A percentile compares a stretch with the other conserved stretches of the same genome.
phyloP scores from a whole-genome alignment of 2,888 invertebrate species.

The Ormia ochracea region DNA sequence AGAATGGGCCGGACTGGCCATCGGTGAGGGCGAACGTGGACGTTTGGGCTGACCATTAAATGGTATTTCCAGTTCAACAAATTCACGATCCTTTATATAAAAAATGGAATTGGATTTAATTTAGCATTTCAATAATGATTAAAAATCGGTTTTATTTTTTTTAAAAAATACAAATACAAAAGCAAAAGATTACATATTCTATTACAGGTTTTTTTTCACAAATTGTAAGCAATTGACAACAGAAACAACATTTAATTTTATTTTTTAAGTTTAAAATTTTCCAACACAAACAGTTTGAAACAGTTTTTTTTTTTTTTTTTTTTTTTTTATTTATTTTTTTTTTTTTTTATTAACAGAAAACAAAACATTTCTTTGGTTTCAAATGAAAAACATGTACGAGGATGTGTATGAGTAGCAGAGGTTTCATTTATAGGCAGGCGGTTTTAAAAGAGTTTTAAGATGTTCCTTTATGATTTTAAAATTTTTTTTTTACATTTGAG shows the following conservation, averaged over 20 bases:
- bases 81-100: constrained; percentile 89
- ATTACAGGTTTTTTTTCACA: constrained; percentile 30
- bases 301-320: no score
- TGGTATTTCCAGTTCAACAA: constrained; percentile 96
- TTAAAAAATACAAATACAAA: constrained; percentile 46
- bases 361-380: neutral
- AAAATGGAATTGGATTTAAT: neutral
- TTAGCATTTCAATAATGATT: neutral
- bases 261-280: constrained; percentile 11
- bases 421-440: neutral
- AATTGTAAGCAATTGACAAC: constrained; percentile 59
- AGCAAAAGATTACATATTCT: constrained; percentile 27
- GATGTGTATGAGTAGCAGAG: neutral
- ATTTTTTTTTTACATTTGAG: constrained; percentile 1
- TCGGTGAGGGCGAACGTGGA: constrained; percentile 91
- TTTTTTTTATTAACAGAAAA: neutral
- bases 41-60: constrained; percentile 95
- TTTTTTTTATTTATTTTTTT: no score
- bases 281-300: constrained; percentile 1
- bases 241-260: constrained; percentile 51
- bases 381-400: constrained; percentile 6
- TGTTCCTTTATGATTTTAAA: neutral
- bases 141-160: neutral
- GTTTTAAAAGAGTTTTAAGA: constrained; percentile 4
- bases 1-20: constrained; percentile 91